A percentile compares a stretch with the other conserved stretches of the same genome.
These are phyloP conservation scores for Dryobates pubescens DNA, from an alignment of 2,797 vertebrate genomes.

Conservation along the genomic window DNA sequence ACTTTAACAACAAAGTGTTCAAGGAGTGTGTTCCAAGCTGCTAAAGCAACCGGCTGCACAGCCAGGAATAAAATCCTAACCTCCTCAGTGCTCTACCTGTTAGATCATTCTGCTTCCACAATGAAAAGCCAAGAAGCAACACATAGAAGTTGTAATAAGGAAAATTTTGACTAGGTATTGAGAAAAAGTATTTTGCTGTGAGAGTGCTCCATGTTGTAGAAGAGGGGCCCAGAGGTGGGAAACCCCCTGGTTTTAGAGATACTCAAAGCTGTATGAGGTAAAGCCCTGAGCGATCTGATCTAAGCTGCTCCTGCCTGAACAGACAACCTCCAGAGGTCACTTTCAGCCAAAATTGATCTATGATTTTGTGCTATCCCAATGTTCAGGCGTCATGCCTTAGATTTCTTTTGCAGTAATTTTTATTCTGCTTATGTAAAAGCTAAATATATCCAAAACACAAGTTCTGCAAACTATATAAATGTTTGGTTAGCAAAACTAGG, in stretches of 20 bases:
- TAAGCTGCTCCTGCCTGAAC: not conserved
- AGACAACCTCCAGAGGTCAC: not conserved
- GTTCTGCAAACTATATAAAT: not conserved
- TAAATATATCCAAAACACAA: not conserved
- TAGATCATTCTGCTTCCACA: not conserved
- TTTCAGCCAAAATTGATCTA: not conserved
- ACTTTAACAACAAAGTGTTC: not conserved
- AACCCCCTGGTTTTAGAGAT: not conserved
- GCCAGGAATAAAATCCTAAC: not conserved
- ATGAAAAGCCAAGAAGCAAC: not conserved
- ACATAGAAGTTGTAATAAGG: not conserved
- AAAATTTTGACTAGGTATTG: not conserved
- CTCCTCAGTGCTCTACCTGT: not conserved
- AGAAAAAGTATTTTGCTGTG: not conserved
- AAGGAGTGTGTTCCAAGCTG: not conserved
- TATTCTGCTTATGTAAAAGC: not conserved
- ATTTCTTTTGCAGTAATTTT: not conserved
- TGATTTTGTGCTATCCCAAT: not conserved
- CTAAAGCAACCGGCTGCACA: not conserved
- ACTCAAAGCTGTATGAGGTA: fast-evolving
- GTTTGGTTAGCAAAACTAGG: slow-evolving; percentile 1
- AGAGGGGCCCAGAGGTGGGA: not conserved
- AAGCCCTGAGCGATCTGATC: not conserved
- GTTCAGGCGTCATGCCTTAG: not conserved
- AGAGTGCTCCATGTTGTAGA: not conserved